Percentiles rank a stretch among this genome's conserved stretches.
Conservation (phyloP, 1,140 invertebrate genomes). For the Anthonomus grandis region DNA sequence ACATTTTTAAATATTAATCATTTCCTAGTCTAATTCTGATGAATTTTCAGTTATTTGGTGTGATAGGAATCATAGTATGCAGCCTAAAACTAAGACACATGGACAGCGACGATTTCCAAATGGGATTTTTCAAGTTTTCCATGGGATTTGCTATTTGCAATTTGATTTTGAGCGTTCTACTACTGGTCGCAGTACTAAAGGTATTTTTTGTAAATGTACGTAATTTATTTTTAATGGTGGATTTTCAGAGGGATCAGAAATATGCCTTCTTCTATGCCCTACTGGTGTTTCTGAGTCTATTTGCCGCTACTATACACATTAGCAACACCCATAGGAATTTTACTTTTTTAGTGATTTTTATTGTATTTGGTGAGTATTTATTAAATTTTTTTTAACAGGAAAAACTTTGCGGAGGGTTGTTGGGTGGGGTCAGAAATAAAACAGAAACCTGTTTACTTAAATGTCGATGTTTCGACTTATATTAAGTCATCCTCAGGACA, state of each 20-base stretch:
- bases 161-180: slow-evolving; percentile 34
- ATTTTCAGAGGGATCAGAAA: slow-evolving; percentile 37
- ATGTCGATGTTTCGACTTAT: no score
- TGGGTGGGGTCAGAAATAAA: no score
- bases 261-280: slow-evolving; percentile 39
- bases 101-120: slow-evolving; percentile 29
- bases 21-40: neutral
- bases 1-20: neutral
- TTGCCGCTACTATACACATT: slow-evolving; percentile 37
- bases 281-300: slow-evolving; percentile 36
- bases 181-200: slow-evolving; percentile 34
- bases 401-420: no score
- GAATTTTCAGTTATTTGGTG: slow-evolving; percentile 34
- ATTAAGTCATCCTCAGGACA: no score
- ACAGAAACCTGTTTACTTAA: no score
- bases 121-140: slow-evolving; percentile 37
- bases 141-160: slow-evolving; percentile 38
- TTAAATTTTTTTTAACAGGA: no score
- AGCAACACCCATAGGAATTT: slow-evolving; percentile 32
- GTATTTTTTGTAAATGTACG: slow-evolving; percentile 17
- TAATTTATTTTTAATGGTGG: neutral
- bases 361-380: slow-evolving; percentile 37
- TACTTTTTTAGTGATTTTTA: slow-evolving; percentile 35
- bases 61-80: slow-evolving; percentile 35
- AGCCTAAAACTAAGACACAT: slow-evolving; percentile 33